Conservation (phyloP, 2,888 invertebrate genomes). For the Clusia tigrina region DNA sequence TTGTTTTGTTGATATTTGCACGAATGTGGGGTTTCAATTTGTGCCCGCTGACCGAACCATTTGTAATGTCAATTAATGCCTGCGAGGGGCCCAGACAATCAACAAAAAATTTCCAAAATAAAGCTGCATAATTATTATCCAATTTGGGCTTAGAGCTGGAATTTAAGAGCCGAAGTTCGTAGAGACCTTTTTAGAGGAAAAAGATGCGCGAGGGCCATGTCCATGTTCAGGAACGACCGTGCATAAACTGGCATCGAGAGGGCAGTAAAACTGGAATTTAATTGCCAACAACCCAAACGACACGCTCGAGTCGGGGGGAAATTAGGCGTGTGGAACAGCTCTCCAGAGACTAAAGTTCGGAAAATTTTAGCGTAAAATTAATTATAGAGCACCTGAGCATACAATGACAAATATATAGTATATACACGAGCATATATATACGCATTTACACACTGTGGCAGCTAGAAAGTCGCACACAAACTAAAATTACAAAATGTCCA, state of each 20-base stretch:
- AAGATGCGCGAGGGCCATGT: no score
- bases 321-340: not conserved
- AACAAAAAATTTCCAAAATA: no score
- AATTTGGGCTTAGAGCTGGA: no score
- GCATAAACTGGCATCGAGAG: not conserved
- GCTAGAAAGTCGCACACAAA: not conserved
- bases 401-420: not conserved
- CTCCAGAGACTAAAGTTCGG: not conserved
- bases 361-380: constrained; percentile 1
- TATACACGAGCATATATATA: not conserved
- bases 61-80: no score
- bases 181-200: no score
- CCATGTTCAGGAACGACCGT: no score
- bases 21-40: no score
- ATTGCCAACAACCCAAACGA: not conserved
- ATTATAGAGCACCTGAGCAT: not conserved
- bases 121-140: no score
- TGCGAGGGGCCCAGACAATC: no score
- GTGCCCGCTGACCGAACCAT: no score
- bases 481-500: constrained; percentile 1
- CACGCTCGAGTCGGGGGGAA: not conserved
- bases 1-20: no score
- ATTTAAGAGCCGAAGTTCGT: no score
- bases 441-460: not conserved
- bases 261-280: constrained; percentile 15